Evolutionary conservation across 2,888 invertebrate genomes (phyloP), one percentile per base, ranked within the genome.

Genomic region (Cephus pygmeus): DNA sequence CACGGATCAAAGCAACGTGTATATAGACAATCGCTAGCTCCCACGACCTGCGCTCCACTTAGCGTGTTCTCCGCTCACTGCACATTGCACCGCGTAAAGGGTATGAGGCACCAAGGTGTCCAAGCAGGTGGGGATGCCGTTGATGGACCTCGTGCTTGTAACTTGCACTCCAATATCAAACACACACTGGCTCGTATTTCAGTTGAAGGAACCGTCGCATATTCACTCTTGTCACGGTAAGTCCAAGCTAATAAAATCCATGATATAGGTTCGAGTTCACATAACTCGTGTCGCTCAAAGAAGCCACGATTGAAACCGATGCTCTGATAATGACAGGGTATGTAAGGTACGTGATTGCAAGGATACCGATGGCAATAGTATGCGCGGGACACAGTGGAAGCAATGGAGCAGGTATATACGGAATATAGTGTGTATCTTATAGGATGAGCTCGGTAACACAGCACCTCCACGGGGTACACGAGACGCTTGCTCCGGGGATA

Each of bases 401-500:
- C 40, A 56, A 36, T 75, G 56, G 56, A 56, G 56, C 56, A 56
- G 56, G 56, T 56, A 56, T 56, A 23, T 56, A 56, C 56, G 56
- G 56, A 56, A 56, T 56, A 56, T 56, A 56, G 56, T 56, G 56
- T 56, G 9, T 56, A 56, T 56, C 56, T 56, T 56, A 56, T 75
- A 78, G 78, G 79, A 75, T 79, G 71, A 71, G 71, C 71, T 71
- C 71, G 71, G 71, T 31, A 71, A 71, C 34, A 71, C 71, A 76
- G 82, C 81, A 83, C 85, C 82, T 88, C 85, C 87, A 83, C 91
- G 90, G 92, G 92, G 90, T 92, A 91, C 90, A 89, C 88, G 89
- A 89, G 90, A 90, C 91, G 91, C 91, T 92, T 90, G 91, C 91
- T 90, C 91, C 91, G 90, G 92, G 92, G 90, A 91, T 89, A 91